phyloP scores from a whole-genome alignment of 2,113 vertebrate genomes.

The Hippolais icterina region DNA sequence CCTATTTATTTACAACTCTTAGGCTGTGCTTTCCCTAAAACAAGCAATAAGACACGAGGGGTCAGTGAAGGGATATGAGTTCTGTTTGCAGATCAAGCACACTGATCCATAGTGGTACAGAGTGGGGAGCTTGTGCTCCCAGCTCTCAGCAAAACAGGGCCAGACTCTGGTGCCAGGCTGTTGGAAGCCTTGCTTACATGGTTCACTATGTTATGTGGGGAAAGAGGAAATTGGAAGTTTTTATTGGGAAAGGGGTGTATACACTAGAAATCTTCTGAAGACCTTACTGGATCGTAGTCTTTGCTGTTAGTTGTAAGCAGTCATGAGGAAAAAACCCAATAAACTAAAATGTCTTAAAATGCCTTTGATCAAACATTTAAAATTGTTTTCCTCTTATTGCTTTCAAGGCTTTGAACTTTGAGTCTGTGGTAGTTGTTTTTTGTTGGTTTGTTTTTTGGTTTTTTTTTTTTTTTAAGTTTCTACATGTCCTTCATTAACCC shows the following conservation, averaged over 20 bases:
- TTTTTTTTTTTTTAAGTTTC: background rate
- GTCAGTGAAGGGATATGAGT: background rate
- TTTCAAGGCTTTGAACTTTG: background rate
- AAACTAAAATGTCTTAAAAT: background rate
- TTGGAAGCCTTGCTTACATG: background rate
- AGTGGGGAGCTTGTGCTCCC: background rate
- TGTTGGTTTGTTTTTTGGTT: too few species aligned
- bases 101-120: background rate
- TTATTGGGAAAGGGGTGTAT: background rate
- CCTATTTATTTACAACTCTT: background rate
- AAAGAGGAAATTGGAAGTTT: background rate
- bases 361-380: background rate
- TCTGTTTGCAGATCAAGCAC: background rate
- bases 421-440: background rate
- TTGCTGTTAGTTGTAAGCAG: background rate
- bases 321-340: background rate
- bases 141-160: background rate
- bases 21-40: background rate
- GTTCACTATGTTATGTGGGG: background rate
- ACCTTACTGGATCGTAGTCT: background rate
- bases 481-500: background rate
- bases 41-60: background rate
- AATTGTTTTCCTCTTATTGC: background rate
- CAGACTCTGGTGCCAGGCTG: background rate
- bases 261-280: background rate